Base-by-base conservation (phyloP, 2,797 vertebrate species). In the Staurois parvus region DNA sequence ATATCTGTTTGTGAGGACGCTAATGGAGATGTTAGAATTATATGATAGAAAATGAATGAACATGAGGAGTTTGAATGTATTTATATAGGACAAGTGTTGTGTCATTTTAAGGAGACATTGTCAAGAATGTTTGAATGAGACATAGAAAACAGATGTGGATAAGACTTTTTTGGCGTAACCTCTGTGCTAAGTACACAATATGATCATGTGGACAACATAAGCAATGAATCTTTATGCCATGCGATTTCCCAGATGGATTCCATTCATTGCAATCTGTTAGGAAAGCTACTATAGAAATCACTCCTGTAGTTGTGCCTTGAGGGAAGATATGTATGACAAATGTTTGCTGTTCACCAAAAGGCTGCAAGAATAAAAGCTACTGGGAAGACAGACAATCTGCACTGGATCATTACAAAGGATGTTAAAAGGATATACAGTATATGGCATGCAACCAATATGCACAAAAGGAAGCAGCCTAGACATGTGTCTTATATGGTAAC, bases 391-490 rank as follows among this genome's bases (percentile, higher is more conserved):
- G 45, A 80, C 34, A 70, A 72, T 37, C 79, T 80, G 68, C 17
- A 72, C 45, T 37, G 26, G 69, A 59, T 80, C 67, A 72, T 72
- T 80, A 56, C 11, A n/a, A 24, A 28, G 45, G 56, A 81, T 59
- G 28, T 70, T 62, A 59, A 13, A 37, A 72, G 70, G 70, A 68
- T 81, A 81, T 81, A n/a, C n/a, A n/a, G n/a, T n/a, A 72, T 81
- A 81, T 28, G 79, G 68, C 52, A 72, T 59, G n/a, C 32, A 26
- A n/a, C 52, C 0, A 21, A 81, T 48, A 72, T 72, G 7, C 45
- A 28, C 68, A 62, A 81, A 64, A 37, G 78, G 67, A 80, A 81
- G 32, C 68, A 59, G 79, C 24, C 12, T 15, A 81, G 68, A 72
- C 48, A 37, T 37, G 7, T 28, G 69, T 70, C 45, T 80, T 56